Conservation (phyloP, 1,140 invertebrate species). For the Macrocentrus cingulum region DNA sequence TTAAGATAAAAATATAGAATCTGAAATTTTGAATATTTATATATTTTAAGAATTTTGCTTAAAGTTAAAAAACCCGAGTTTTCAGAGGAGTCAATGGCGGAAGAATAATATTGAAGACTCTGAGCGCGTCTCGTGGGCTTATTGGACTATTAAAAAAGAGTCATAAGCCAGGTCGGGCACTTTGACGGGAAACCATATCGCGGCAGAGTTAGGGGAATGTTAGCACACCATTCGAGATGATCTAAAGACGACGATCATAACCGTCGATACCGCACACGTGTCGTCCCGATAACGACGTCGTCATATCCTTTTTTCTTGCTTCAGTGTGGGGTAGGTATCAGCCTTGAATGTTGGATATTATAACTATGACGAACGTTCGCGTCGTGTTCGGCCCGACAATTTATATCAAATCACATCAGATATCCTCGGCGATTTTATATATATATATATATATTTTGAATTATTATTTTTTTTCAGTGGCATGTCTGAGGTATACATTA, state of each 20-base stretch:
- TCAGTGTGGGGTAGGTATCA: neutral
- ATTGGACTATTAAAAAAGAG: neutral
- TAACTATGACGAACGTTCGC: neutral
- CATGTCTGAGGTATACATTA: neutral
- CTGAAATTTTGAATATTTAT: too few relatives aligned
- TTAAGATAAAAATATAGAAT: too few relatives aligned
- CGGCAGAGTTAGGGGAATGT: neutral
- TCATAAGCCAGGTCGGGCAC: neutral
- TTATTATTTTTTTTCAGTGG: neutral
- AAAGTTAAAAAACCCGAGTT: too few relatives aligned
- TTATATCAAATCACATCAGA: neutral
- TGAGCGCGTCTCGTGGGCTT: neutral
- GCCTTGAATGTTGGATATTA: neutral
- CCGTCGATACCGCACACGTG: conserved; percentile 18
- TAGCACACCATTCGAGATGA: too few relatives aligned
- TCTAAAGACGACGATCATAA: conserved; percentile 13
- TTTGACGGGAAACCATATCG: neutral
- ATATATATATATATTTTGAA: neutral
- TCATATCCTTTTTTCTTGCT: conserved; percentile 6
- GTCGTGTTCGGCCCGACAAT: neutral
- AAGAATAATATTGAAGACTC: too few relatives aligned
- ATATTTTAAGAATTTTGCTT: too few relatives aligned
- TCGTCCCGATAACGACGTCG: conserved; percentile 22
- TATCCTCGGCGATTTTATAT: neutral
- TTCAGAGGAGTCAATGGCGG: too few relatives aligned